These are phyloP conservation scores for Saccopteryx bilineata DNA, from an alignment of 2,113 vertebrate genomes.

Conservation along the genomic window DNA sequence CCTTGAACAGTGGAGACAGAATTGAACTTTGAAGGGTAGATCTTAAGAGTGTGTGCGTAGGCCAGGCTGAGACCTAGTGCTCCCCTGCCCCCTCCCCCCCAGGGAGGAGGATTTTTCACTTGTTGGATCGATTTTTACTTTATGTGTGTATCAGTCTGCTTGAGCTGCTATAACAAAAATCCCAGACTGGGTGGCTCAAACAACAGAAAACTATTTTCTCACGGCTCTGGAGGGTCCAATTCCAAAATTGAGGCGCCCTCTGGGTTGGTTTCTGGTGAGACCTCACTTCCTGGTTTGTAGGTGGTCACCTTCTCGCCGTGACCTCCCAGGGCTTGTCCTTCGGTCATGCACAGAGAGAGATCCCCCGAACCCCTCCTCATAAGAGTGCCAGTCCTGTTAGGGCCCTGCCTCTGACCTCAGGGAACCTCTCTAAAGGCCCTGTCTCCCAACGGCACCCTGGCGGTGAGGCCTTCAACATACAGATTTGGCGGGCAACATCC, in stretches of 20 bases:
- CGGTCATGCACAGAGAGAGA: accelerated
- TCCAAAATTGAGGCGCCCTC: neutral
- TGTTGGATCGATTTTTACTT: neutral
- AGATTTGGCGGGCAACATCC: neutral
- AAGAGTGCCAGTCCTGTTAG: neutral
- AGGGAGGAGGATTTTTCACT: neutral
- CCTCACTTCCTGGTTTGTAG: neutral
- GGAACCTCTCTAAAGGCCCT: neutral
- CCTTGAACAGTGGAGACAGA: neutral
- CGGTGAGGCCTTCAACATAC: neutral
- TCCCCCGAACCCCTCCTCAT: neutral
- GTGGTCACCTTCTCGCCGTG: too few relatives aligned
- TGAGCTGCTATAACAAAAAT: neutral
- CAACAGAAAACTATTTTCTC: neutral
- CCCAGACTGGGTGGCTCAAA: neutral
- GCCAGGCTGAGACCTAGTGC: neutral
- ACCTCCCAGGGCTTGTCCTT: neutral
- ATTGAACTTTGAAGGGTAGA: neutral
- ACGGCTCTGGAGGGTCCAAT: neutral
- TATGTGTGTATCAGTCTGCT: neutral
- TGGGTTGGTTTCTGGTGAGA: neutral
- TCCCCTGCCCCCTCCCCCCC: neutral
- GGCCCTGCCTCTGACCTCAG: neutral
- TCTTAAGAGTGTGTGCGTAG: neutral
- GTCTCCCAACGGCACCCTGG: neutral